Evolutionary conservation across 2,888 invertebrate species (phyloP).

Genomic region (Esperia sulphurella): DNA sequence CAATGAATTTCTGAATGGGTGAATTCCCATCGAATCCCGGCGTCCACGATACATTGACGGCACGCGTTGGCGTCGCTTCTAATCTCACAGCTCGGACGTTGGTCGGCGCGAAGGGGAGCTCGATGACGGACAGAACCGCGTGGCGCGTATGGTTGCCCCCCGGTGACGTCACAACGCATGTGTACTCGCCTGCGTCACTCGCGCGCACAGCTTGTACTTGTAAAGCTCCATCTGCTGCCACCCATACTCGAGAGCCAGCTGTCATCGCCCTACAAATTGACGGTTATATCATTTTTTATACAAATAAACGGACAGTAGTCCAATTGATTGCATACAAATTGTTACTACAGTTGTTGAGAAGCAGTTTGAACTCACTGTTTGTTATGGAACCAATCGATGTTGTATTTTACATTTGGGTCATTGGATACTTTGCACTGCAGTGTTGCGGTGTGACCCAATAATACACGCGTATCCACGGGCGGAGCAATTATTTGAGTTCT

Average conservation of each 20-base stretch:
- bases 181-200: slow-evolving; percentile 95
- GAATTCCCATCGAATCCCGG: slow-evolving; percentile 99
- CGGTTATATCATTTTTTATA: too few species aligned
- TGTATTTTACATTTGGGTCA: slow-evolving; percentile 92
- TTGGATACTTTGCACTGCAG: slow-evolving; percentile 96
- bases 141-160: slow-evolving; percentile 96
- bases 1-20: slow-evolving; percentile 93
- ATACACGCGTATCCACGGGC: slow-evolving; percentile 93
- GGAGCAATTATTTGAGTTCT: slow-evolving; percentile 96
- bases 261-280: slow-evolving; percentile 58
- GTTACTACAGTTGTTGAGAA: too few species aligned
- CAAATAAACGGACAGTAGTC: too few species aligned
- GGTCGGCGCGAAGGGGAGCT: slow-evolving; percentile 95
- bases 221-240: slow-evolving; percentile 90
- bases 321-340: too few species aligned
- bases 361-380: slow-evolving; percentile 81
- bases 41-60: slow-evolving; percentile 96
- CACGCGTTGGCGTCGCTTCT: slow-evolving; percentile 83
- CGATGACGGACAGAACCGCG: slow-evolving; percentile 90
- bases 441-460: slow-evolving; percentile 95
- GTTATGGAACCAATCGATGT: slow-evolving; percentile 93
- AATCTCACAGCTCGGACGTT: slow-evolving; percentile 88
- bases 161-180: slow-evolving; percentile 92
- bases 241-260: slow-evolving; percentile 84
- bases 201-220: slow-evolving; percentile 93